Evolutionary conservation across 2,888 invertebrate species (phyloP).

Genomic region (Oscheius sp.): DNA sequence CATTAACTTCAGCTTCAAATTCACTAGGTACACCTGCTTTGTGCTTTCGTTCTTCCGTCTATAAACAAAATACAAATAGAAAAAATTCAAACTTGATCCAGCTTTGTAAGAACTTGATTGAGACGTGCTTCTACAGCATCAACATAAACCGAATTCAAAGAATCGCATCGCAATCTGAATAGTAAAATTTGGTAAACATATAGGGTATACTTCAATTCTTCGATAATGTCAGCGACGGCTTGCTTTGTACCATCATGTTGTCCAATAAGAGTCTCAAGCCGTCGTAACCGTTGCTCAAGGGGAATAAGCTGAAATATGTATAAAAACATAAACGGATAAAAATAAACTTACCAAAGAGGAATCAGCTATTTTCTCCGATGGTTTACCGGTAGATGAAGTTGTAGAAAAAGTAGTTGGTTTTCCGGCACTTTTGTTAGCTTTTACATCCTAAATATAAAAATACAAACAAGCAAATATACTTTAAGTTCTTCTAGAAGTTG

Average conservation of each 20-base stretch:
- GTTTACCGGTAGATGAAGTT: not conserved
- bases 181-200: not conserved
- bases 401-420: not conserved
- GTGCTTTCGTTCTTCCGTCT: constrained; percentile 41
- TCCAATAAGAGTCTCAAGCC: constrained; percentile 46
- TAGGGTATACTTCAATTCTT: constrained; percentile 51
- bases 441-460: not conserved
- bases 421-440: constrained; percentile 7
- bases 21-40: constrained; percentile 43
- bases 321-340: too few species aligned
- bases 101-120: constrained; percentile 45
- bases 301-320: constrained; percentile 22
- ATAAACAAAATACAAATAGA: not conserved
- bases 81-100: constrained; percentile 39
- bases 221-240: constrained; percentile 48
- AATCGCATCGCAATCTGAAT: constrained; percentile 42
- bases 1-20: constrained; percentile 45
- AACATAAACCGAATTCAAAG: constrained; percentile 48
- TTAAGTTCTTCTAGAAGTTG: constrained; percentile 18
- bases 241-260: constrained; percentile 36
- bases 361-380: not conserved
- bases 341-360: too few species aligned
- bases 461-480: not conserved
- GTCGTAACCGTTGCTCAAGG: constrained; percentile 43
- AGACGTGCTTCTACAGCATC: constrained; percentile 49